phyloP scores from a whole-genome alignment of 1,140 invertebrate species.

The Ganaspis sp. region DNA sequence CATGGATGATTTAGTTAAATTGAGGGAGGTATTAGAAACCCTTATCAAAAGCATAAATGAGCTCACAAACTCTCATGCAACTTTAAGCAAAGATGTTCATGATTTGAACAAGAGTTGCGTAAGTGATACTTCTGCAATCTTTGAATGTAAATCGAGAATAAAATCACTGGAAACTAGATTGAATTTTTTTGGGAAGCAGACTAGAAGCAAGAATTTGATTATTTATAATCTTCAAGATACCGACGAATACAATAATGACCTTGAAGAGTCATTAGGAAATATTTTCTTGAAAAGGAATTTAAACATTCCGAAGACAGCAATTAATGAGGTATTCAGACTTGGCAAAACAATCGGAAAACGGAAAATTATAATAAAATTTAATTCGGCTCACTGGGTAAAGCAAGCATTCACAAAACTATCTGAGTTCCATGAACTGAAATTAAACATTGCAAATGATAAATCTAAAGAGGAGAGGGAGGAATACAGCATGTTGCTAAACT shows the following conservation, averaged over 20 bases:
- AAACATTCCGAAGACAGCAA: neutral
- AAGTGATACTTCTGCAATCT: neutral
- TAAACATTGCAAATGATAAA: neutral
- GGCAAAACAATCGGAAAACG: neutral
- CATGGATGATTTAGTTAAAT: too few species aligned
- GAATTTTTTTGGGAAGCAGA: neutral
- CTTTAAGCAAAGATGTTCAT: neutral
- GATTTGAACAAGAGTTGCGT: neutral
- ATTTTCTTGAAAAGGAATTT: neutral
- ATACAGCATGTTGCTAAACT: neutral
- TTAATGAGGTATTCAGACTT: neutral
- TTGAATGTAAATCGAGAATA: neutral
- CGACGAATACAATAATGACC: neutral
- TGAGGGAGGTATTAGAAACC: too few species aligned
- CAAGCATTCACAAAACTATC: neutral
- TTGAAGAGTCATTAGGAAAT: neutral
- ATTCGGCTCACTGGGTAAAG: neutral
- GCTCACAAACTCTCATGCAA: too few species aligned
- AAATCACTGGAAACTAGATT: neutral
- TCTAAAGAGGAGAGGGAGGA: neutral
- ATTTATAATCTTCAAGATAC: neutral
- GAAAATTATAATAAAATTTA: neutral
- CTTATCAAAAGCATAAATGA: too few species aligned
- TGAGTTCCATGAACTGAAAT: neutral
- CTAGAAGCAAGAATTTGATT: neutral